Evolutionary conservation across 2,797 vertebrate genomes (phyloP), one percentile per base, ranked within the genome.

Genomic region (Danio jaintianensis): DNA sequence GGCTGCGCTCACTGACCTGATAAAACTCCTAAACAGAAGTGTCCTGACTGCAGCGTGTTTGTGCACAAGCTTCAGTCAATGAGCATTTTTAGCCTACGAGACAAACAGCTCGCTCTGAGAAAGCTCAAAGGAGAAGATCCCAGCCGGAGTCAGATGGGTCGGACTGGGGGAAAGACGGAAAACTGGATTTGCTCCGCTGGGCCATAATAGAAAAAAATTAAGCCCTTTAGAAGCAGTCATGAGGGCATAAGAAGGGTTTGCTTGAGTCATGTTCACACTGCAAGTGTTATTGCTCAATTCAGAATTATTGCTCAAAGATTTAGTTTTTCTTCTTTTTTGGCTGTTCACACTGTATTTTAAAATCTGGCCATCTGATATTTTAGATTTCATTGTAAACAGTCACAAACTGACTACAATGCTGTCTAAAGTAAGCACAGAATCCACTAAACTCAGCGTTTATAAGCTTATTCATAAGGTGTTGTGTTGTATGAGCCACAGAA

Each of bases 171-270:
- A 38, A 67, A 68, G 50, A 75, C 10, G 7, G 62, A 78, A 75
- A 78, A 59, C 47, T 48, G 71, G 79, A 76, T 79, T 80, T 75
- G 53, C 75, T 82, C 64, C 72, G 78, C 75, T 75, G 58, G 52
- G 72, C 48, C 48, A 53, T 62, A 55, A 75, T 59, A 67, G 67
- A 62, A 69, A 75, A 58, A 78, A 58, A 79, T 52, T 53, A 42
- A 69, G 40, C 20, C 29, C 79, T 75, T 70, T 22, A 45, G 78
- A 69, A 52, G 15, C 71, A 72, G 20, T 40, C 50, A 48, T 45
- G 42, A 18, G 29, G 63, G 9, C 18, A 8, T 50, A 42, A 20
- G 75, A 69, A 45, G 43, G 42, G 55, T 45, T 58, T 58, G 52
- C 12, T 13, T 56, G 7, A 47, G 36, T 18, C 42, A 47, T 4